These are phyloP conservation scores for Virgularia gustaviana DNA, from an alignment of 92 coral and sea anemone genomes.

Conservation along the genomic window DNA sequence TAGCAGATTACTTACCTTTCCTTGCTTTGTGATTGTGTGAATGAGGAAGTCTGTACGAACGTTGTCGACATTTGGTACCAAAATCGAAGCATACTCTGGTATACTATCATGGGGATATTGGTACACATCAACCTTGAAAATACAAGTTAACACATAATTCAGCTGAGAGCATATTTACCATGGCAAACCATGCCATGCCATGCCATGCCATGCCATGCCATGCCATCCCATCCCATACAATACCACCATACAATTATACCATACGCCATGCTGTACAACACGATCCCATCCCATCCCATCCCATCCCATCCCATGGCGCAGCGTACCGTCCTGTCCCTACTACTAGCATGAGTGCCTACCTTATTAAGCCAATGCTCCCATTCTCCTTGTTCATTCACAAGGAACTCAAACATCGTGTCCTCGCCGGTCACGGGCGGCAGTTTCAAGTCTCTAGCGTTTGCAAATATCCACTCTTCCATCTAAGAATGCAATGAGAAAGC, in stretches of 20 bases:
- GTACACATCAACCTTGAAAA: slow-evolving; percentile 70
- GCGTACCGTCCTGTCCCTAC: not conserved
- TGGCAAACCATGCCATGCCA: too few relatives aligned
- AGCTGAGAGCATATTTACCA: not conserved
- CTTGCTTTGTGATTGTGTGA: slow-evolving; percentile 82
- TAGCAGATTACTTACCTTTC: slow-evolving; percentile 61
- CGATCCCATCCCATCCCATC: slow-evolving; percentile 7
- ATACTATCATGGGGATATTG: slow-evolving; percentile 75
- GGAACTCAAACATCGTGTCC: slow-evolving; percentile 91
- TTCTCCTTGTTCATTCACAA: slow-evolving; percentile 88
- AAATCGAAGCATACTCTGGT: slow-evolving; percentile 90
- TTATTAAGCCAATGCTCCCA: slow-evolving; percentile 95
- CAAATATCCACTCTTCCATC: slow-evolving; percentile 79
- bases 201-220: too few relatives aligned
- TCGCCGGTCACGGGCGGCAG: slow-evolving; percentile 69
- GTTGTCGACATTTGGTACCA: slow-evolving; percentile 97
- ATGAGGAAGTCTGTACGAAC: slow-evolving; percentile 92
- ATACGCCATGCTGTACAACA: not conserved
- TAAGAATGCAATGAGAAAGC: slow-evolving; percentile 16
- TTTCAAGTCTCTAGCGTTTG: slow-evolving; percentile 50
- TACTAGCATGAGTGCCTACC: slow-evolving; percentile 57
- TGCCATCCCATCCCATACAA: too few relatives aligned
- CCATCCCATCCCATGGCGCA: not conserved
- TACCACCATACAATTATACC: not conserved
- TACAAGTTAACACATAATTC: not conserved